phyloP scores from a whole-genome alignment of 2,797 vertebrate genomes.

The Oreortyx pictus region DNA sequence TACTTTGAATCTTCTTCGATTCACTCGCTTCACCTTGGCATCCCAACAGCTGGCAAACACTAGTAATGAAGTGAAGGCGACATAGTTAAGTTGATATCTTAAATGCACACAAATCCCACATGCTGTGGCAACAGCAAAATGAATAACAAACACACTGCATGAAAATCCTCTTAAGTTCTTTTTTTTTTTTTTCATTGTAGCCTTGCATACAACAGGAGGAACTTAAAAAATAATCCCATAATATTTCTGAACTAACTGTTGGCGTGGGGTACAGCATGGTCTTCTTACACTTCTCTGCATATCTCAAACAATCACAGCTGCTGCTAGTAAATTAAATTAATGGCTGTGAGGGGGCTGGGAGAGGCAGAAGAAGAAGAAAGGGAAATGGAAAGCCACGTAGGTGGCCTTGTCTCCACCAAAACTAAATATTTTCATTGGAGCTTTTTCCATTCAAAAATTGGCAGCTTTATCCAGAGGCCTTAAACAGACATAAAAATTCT shows the following conservation, averaged over 20 bases:
- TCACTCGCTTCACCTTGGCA: slow-evolving; percentile 43
- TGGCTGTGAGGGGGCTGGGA: background rate
- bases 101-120: slow-evolving; percentile 72
- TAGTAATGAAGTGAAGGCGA: slow-evolving; percentile 54
- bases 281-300: background rate
- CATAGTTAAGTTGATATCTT: slow-evolving; percentile 59
- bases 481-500: slow-evolving; percentile 2
- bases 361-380: background rate
- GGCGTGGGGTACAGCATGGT: slow-evolving; percentile 19
- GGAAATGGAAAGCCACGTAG: background rate
- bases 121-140: slow-evolving; percentile 64
- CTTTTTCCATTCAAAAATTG: slow-evolving; percentile 46
- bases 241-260: slow-evolving; percentile 54
- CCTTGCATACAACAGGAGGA: slow-evolving; percentile 25
- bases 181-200: slow-evolving; percentile 44
- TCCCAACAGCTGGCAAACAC: slow-evolving; percentile 51
- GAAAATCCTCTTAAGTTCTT: slow-evolving; percentile 68
- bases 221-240: slow-evolving; percentile 34
- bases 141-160: slow-evolving; percentile 50
- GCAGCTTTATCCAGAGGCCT: slow-evolving; percentile 37
- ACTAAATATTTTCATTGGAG: slow-evolving; percentile 53
- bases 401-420: slow-evolving; percentile 56
- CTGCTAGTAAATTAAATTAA: slow-evolving; percentile 52
- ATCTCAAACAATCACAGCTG: slow-evolving; percentile 42
- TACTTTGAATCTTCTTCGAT: slow-evolving; percentile 63